Evolutionary conservation across 2,888 invertebrate genomes (phyloP).

Genomic region (Alloscopus bannaensis): DNA sequence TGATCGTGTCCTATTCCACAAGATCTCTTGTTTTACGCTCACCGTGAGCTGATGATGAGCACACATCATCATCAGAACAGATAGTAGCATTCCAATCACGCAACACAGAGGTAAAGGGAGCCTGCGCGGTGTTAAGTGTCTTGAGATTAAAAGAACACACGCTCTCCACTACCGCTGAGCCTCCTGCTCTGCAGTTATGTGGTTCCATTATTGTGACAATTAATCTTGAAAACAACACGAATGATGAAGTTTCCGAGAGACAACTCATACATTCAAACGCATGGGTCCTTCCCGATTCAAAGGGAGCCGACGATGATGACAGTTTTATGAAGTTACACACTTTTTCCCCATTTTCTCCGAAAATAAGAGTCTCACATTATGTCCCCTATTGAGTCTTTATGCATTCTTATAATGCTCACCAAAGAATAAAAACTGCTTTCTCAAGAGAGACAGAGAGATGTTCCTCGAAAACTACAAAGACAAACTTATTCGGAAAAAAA

Average conservation of each 20-base stretch:
- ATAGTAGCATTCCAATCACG: too few species aligned
- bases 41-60: too few species aligned
- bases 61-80: too few species aligned
- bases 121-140: not conserved
- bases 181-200: not conserved
- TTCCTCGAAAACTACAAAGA: too few species aligned
- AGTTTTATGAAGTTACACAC: slow-evolving; percentile 65
- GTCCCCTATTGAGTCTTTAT: slow-evolving; percentile 37
- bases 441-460: too few species aligned
- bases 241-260: slow-evolving; percentile 46
- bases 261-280: slow-evolving; percentile 59
- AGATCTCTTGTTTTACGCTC: too few species aligned
- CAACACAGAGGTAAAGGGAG: too few species aligned
- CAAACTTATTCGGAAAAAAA: too few species aligned
- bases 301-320: slow-evolving; percentile 60
- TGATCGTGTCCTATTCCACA: too few species aligned
- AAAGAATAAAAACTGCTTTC: slow-evolving; percentile 10
- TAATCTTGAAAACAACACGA: slow-evolving; percentile 59
- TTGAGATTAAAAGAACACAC: slow-evolving; percentile 17
- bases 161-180: not conserved
- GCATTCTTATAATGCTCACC: slow-evolving; percentile 8
- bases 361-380: slow-evolving; percentile 37
- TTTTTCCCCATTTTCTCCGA: slow-evolving; percentile 36
- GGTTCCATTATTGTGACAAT: slow-evolving; percentile 32
- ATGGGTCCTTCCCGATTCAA: slow-evolving; percentile 46